Base-by-base conservation (phyloP, 2,888 invertebrate species). In the Emmelina monodactyla region DNA sequence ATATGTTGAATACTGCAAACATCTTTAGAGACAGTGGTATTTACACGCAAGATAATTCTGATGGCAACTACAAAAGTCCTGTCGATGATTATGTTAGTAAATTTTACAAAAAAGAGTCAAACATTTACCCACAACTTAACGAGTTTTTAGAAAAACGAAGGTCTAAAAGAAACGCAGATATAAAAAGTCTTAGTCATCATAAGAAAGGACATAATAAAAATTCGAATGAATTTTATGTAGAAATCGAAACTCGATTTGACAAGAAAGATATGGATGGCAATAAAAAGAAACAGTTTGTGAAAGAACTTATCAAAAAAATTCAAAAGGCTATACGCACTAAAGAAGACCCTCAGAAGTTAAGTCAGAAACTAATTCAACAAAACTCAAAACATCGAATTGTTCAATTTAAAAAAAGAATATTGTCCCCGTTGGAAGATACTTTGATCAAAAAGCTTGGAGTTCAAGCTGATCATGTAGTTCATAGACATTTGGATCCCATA, bases 231-330 rank as follows among this genome's bases (percentile, higher is more conserved):
- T 38, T 78, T 1, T 73, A 57, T 22, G 66, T 79, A 1, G 76
- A 78, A 62, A 78, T 79, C 2, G 73, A 79, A 62, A 75, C 78
- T 3, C 75, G 76, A 47, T 69, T 72, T 31, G 64, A 73, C 35
- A 63, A 67, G 25, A 70, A 68, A 50, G 69, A 71, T 1, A 38
- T 60, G 32, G 66, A 65, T 49, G 70, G 67, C 0, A 67, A 70
- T 31, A 69, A 62, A 37, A 72, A 68, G 45, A 69, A 68, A 39
- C 69, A 70, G 40, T 35, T 76, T 1, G 61, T 78, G 4, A 55
- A 49, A 39, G 57, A 46, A 33, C 46, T 79, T 1, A 62, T 79
- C 25, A 53, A 66, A 3, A 79, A 73, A 52, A 79, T 79, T 44
- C 59, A 69, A 47, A 62, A 62, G 29, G 78, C 75, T 1, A 58